phyloP scores from a whole-genome alignment of 2,113 vertebrate genomes.

The Himantopus leucocephalus region DNA sequence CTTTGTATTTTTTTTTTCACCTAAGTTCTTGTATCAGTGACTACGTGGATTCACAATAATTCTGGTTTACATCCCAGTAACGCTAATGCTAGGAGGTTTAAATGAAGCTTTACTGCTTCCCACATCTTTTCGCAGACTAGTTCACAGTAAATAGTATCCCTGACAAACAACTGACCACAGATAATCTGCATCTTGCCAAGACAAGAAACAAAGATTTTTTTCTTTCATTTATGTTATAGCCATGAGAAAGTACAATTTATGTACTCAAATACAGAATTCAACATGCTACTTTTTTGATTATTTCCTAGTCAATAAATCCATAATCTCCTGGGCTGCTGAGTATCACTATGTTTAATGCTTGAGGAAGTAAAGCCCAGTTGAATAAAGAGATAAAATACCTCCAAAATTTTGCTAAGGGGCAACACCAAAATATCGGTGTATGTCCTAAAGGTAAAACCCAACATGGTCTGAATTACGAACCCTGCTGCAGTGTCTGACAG shows the following conservation, averaged over 20 bases:
- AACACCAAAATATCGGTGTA: neutral
- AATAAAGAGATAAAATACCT: conserved; percentile 2
- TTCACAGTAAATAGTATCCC: neutral
- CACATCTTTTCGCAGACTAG: neutral
- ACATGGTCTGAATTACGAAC: neutral
- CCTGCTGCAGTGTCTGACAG: neutral
- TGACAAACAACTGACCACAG: neutral
- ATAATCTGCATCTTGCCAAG: neutral
- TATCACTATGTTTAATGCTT: neutral
- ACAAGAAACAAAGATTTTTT: neutral
- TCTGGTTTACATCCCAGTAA: neutral
- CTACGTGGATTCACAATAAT: neutral
- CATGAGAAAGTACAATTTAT: neutral
- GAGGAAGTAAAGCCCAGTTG: neutral
- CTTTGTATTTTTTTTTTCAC: neutral
- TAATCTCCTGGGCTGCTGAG: neutral
- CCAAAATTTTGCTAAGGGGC: neutral
- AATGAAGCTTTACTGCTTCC: neutral
- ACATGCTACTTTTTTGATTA: neutral
- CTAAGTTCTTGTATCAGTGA: neutral
- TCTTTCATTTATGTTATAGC: neutral
- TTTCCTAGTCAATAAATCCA: conserved; percentile 12
- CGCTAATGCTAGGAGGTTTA: neutral
- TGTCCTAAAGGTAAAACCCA: conserved; percentile 22
- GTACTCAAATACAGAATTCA: neutral